These are phyloP conservation scores for Erebia aethiops DNA, from an alignment of 2,888 invertebrate species.

Conservation along the genomic window DNA sequence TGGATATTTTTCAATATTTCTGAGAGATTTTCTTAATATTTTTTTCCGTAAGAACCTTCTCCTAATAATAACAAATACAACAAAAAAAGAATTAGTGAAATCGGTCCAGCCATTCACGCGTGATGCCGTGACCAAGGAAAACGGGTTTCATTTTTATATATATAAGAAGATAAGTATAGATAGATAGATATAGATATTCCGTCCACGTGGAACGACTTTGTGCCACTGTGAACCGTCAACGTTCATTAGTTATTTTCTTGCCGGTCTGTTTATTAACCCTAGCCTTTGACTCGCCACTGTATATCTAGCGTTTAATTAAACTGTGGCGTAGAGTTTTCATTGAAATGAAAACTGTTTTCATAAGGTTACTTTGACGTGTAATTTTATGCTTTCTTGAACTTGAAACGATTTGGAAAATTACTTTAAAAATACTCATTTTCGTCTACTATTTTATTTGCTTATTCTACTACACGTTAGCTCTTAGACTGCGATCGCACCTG, in stretches of 20 bases:
- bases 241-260: slow-evolving; percentile 34
- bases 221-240: slow-evolving; percentile 31
- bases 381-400: slow-evolving; percentile 6
- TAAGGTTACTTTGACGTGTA: neutral
- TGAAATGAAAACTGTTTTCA: slow-evolving; percentile 14
- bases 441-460: no score
- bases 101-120: no score
- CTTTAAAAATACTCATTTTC: neutral
- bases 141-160: no score
- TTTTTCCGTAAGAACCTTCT: no score
- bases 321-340: slow-evolving; percentile 7
- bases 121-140: no score
- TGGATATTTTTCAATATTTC: no score
- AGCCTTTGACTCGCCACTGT: slow-evolving; percentile 28
- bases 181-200: neutral
- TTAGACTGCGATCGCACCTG: no score
- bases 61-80: no score
- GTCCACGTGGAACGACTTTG: slow-evolving; percentile 13
- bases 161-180: no score
- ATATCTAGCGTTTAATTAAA: slow-evolving; percentile 30
- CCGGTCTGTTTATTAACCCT: slow-evolving; percentile 24
- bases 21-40: no score
- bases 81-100: no score
- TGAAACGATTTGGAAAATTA: neutral
- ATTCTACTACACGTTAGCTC: no score